Base-by-base conservation (phyloP, 2,797 vertebrate species). In the Gobio occitaniae region DNA sequence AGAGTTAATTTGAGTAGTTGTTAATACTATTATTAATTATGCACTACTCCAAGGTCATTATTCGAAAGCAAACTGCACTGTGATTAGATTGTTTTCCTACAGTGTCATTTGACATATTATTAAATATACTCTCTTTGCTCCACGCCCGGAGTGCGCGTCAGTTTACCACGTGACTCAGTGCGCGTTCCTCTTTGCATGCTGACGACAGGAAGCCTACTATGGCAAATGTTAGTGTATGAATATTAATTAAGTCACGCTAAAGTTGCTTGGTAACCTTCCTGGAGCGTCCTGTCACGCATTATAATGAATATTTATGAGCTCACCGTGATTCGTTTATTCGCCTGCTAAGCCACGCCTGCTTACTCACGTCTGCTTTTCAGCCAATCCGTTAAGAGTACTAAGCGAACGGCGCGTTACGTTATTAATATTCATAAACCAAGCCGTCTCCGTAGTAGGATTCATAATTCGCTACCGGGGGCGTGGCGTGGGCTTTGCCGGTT, bases 401-500 rank as follows among this genome's bases (percentile, higher is more conserved):
- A 2, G 2, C 2, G 36, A 16, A 78, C 63, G 36, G 2, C 11
- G 36, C 19, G 6, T 6, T 78, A 4, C 74, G 36, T 78, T 12
- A 47, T 84, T 15, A 70, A 47, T 78, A 70, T 84, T 84, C 76
- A 84, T 61, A 21, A 79, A 5, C 0, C 25, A 38, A 8, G 66
- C 56, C 69, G 44, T 80, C 44, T 21, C 25, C 68, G 44, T 85
- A 80, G 44, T 85, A 71, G 29, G 44, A 16, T 44, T 54, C 1
- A 13, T n/a, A 72, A 16, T n/a, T 44, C 32, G 11, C 91, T 89
- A 88, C 90, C 89, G 92, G 95, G 95, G 94, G 94, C 94, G 95
- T 95, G 93, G 94, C 92, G 95, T 95, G 93, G 93, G 93, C 94
- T 94, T 93, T 91, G 94, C 94, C 95, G 95, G 95, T 94, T 95